These are phyloP conservation scores for Alloscopus bannaensis DNA, from an alignment of 2,888 invertebrate genomes.

Conservation along the genomic window DNA sequence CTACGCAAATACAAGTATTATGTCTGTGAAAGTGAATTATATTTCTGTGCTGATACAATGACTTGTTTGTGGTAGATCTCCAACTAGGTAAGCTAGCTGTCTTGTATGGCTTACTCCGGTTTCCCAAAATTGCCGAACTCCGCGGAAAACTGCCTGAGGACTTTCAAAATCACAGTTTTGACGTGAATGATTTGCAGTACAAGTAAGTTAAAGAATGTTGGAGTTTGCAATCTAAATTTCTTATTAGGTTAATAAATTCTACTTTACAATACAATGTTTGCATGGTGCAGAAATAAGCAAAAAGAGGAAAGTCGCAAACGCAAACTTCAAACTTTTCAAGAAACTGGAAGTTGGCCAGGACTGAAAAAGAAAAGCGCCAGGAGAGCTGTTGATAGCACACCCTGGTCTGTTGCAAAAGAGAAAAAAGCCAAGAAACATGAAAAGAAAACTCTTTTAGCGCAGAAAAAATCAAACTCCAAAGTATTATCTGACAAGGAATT, in stretches of 20 bases:
- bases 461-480: constrained; percentile 76
- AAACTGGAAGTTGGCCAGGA: constrained; percentile 86
- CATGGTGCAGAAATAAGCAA: constrained; percentile 80
- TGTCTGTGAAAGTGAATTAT: too few relatives aligned
- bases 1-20: too few relatives aligned
- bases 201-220: constrained; percentile 76
- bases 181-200: constrained; percentile 86
- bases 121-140: constrained; percentile 97
- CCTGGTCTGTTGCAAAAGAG: constrained; percentile 79
- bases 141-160: constrained; percentile 80
- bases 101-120: constrained; percentile 90
- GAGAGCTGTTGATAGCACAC: constrained; percentile 75
- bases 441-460: constrained; percentile 77
- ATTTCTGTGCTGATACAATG: too few relatives aligned
- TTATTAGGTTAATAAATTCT: not conserved
- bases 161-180: constrained; percentile 81
- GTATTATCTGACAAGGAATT: constrained; percentile 84
- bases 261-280: not conserved
- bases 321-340: constrained; percentile 83
- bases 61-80: constrained; percentile 80
- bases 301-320: constrained; percentile 84
- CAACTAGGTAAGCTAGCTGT: constrained; percentile 89
- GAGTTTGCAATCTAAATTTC: not conserved
- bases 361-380: constrained; percentile 79
- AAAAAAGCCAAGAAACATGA: constrained; percentile 77